These are phyloP conservation scores for Petaurus breviceps DNA, from an alignment of 2,113 vertebrate species.

Conservation along the genomic window DNA sequence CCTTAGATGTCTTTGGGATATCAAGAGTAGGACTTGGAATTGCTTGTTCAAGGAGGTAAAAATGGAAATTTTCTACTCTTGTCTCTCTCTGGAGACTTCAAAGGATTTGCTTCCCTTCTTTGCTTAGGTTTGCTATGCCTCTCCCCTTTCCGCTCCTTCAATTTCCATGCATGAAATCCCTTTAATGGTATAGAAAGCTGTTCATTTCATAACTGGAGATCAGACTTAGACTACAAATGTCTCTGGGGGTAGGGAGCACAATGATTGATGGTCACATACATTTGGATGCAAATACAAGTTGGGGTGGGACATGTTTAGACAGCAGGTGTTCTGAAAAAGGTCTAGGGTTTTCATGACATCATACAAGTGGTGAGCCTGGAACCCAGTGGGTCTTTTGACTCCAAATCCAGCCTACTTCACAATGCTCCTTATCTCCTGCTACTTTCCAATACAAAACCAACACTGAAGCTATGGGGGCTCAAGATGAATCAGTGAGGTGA, in stretches of 20 bases:
- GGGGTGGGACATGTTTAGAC: neutral
- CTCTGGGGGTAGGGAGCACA: neutral
- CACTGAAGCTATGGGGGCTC: neutral
- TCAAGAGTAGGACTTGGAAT: neutral
- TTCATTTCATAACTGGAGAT: neutral
- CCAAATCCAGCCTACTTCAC: too few species aligned
- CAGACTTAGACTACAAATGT: neutral
- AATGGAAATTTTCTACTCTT: neutral
- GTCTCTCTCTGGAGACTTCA: neutral
- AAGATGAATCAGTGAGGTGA: neutral
- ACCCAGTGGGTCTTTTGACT: too few species aligned
- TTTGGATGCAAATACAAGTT: neutral
- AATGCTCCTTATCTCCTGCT: too few species aligned
- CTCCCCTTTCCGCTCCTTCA: neutral
- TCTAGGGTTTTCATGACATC: neutral
- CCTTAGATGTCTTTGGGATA: neutral
- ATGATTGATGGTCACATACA: neutral
- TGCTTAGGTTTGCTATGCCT: neutral
- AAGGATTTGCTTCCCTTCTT: neutral
- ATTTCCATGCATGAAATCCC: neutral
- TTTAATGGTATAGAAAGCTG: neutral
- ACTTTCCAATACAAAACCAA: too few species aligned
- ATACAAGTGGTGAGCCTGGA: too few species aligned
- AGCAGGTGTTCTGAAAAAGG: neutral
- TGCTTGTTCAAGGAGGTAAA: neutral